Evolutionary conservation across 2,888 invertebrate genomes (phyloP), one percentile per base, ranked within the genome.

Genomic region (Andrena minutula): DNA sequence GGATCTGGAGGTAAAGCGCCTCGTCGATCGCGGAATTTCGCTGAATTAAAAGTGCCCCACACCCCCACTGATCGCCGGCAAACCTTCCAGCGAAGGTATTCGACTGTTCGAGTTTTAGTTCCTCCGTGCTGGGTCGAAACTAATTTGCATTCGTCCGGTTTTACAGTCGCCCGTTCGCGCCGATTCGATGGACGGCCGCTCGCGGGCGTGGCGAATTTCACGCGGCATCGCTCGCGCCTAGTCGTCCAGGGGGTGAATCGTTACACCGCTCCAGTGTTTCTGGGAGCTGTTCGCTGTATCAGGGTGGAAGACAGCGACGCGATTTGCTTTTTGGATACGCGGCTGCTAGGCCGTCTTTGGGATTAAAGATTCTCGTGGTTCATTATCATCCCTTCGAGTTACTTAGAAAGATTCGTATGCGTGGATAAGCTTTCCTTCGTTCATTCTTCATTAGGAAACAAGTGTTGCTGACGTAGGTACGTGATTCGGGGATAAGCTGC

Each of bases 1-100:
- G 63, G 74, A 79, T 85, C 74, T 66, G 58, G 3, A 74, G 61
- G 71, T 69, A 75, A 84, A 81, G 79, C 75, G 68, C 77, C 81
- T 23, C 32, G 41, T 51, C 82, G 84, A 86, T 87, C 76, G 82
- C 80, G 41, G 87, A 61, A 75, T 82, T 71, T 70, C 71, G 77
- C 61, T 68, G 86, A 87, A 86, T 86, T 82, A 83, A 87, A 88
- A 84, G 74, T 47, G 71, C 23, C n/a, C 28, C 23, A 6, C 56
- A 16, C 16, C 74, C 20, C 60, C 47, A 30, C 73, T 28, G 82
- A 82, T 82, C 60, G 69, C 68, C 82, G 76, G 77, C 72, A 56
- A 79, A 82, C 75, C 66, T 51, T 51, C 26, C n/a, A 56, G 53
- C 41, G 12, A 26, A 66, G 23, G 10, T 26, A 26, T 56, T 12